Evolutionary conservation across 2,888 invertebrate genomes (phyloP), one percentile per base, ranked within the genome.

Genomic region (Keiferia lycopersicella): DNA sequence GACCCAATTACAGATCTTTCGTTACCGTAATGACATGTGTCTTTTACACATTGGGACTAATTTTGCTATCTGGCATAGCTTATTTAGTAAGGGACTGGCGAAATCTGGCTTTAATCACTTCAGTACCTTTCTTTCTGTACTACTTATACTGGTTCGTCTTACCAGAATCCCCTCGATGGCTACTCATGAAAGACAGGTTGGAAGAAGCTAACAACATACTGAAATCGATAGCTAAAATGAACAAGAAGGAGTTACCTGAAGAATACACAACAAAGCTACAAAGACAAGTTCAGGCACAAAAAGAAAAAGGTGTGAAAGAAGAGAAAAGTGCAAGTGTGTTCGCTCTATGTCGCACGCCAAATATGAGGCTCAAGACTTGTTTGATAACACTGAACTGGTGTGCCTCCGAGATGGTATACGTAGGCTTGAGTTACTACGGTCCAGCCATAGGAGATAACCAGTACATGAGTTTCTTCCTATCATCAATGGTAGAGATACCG

Each of bases 11-110:
- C 84, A 93, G 98, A 71, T 97, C 97, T 0, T 97, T 98, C 84
- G 96, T 98, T 0, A 98, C 98, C 0, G 96, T 98, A 7, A 95
- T 98, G 95, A 97, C 97, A 0, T 97, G 98, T 75, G 94, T 97
- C 64, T 97, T 97, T 83, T 98, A 98, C 82, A 97, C 97, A 0
- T 92, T 96, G 70, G 97, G 97, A 2, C 92, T 98, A 68, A 95
- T 97, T 84, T 88, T 97, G 79, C 87, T 98, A 60, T 95, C 98
- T 0, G 94, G 94, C 20, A 94, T 98, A n/a, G 96, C 97, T 3
- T 98, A 97, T 81, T 86, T 97, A 64, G 93, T 98, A 53, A 92
- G 96, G 63, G 95, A 98, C 81, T 98, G 98, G 98, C 94, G 96
- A 67, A 92, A 93, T 38, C 88, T 98, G 0, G 95, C 96, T 0